A percentile compares a stretch with the other conserved stretches of the same genome.
Evolutionary conservation across 2,888 invertebrate species (phyloP).

Genomic region (Maniola hyperantus): DNA sequence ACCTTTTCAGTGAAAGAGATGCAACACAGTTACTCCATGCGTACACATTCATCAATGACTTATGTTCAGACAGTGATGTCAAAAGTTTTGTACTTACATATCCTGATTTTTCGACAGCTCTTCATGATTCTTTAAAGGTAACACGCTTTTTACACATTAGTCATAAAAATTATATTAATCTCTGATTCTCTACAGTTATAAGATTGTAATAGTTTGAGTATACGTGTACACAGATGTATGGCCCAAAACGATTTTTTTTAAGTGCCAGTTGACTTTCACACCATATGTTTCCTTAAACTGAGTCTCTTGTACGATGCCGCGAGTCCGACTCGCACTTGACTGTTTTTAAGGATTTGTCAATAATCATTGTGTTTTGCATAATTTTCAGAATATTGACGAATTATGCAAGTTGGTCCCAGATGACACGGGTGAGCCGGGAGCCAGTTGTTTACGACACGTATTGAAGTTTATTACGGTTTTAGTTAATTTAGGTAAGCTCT

Average conservation of each 20-base stretch:
- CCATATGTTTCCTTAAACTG: no score
- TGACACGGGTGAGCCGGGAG: slow-evolving; percentile 62
- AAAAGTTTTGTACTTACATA: slow-evolving; percentile 64
- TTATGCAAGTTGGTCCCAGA: slow-evolving; percentile 56
- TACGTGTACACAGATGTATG: no score
- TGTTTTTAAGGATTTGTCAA: no score
- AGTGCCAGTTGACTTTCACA: no score
- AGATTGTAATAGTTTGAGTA: no score
- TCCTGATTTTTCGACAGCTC: slow-evolving; percentile 56
- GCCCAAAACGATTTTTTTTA: no score
- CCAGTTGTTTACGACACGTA: slow-evolving; percentile 59
- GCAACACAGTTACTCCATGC: slow-evolving; percentile 68
- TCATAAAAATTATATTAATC: no score
- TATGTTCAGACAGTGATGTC: slow-evolving; percentile 63
- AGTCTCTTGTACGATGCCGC: no score
- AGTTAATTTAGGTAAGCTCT: slow-evolving; percentile 59
- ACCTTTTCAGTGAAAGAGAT: slow-evolving; percentile 67
- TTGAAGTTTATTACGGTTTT: slow-evolving; percentile 69
- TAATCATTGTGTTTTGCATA: background rate
- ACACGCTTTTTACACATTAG: background rate
- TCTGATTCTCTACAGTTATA: no score
- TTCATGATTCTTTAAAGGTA: slow-evolving; percentile 66
- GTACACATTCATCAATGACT: slow-evolving; percentile 70
- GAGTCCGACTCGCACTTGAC: no score
- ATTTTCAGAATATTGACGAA: slow-evolving; percentile 57